Evolutionary conservation across 2,888 invertebrate genomes (phyloP).

Genomic region (Noctua janthina): DNA sequence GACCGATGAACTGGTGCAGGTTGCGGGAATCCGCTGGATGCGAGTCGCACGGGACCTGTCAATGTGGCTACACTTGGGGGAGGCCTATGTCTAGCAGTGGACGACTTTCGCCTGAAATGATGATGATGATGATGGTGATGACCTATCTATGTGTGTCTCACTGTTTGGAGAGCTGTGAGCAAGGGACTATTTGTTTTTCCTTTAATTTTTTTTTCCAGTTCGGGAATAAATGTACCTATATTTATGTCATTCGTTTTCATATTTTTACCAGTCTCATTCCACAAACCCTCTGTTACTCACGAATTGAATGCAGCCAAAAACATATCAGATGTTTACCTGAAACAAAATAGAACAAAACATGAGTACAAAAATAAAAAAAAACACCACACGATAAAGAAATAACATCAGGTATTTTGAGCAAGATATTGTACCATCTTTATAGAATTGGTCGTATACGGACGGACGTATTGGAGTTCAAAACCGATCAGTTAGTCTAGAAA

Average conservation of each 20-base stretch:
- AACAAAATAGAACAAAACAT: constrained; percentile 58
- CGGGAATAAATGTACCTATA: background rate
- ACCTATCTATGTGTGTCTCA: background rate
- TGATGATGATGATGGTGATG: no score
- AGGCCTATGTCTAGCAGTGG: no score
- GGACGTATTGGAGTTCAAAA: background rate
- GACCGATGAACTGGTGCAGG: no score
- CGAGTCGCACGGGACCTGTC: no score
- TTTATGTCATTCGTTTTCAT: background rate
- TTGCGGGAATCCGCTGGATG: no score
- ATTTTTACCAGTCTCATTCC: background rate
- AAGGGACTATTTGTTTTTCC: background rate
- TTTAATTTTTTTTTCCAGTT: background rate
- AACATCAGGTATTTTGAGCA: background rate
- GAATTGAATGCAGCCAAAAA: constrained; percentile 47
- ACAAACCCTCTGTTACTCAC: constrained; percentile 52
- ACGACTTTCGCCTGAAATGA: no score
- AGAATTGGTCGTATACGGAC: background rate
- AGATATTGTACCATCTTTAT: background rate
- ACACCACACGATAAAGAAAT: background rate
- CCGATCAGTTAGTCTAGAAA: background rate
- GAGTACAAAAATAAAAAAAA: constrained; percentile 5
- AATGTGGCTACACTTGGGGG: no score
- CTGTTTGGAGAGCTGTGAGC: background rate
- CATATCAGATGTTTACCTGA: constrained; percentile 62